Percentiles rank a stretch among this genome's conserved stretches.
These are phyloP conservation scores for Colletes gigas DNA, from an alignment of 1,140 invertebrate species.

Conservation along the genomic window DNA sequence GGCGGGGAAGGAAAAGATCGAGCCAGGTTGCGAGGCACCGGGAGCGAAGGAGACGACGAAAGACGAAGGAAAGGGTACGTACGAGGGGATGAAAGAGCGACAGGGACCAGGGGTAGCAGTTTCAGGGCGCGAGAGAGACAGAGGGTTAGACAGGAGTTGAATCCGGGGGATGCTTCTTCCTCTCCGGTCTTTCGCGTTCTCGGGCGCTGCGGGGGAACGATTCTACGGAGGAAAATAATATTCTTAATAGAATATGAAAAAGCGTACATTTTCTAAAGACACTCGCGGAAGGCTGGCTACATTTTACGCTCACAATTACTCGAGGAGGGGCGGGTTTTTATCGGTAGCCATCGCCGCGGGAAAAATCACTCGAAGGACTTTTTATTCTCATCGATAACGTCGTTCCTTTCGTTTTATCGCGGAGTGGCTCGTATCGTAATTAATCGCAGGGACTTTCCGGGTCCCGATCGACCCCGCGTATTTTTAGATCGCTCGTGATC, in stretches of 20 bases:
- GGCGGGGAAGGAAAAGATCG: conserved; percentile 26
- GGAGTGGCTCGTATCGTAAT: too few species aligned
- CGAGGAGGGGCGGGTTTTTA: too few species aligned
- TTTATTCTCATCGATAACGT: conserved; percentile 33
- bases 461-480: too few species aligned
- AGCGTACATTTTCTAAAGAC: conserved; percentile 20
- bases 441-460: too few species aligned
- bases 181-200: conserved; percentile 47
- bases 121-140: background rate
- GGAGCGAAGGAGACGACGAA: conserved; percentile 2
- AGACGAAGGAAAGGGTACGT: background rate
- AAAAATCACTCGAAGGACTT: conserved; percentile 2
- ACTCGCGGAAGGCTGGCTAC: conserved; percentile 8
- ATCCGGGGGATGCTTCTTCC: conserved; percentile 49
- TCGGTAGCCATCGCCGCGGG: too few species aligned
- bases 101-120: background rate
- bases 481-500: too few species aligned
- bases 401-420: conserved; percentile 11
- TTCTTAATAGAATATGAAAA: conserved; percentile 53
- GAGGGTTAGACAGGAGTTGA: conserved; percentile 18
- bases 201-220: conserved; percentile 36
- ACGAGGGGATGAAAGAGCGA: background rate
- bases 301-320: conserved; percentile 29
- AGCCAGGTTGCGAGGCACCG: conserved; percentile 4
- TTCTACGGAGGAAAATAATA: conserved; percentile 55